Evolutionary conservation across 2,113 vertebrate species (phyloP).

Genomic region (Onychostoma macrolepis): DNA sequence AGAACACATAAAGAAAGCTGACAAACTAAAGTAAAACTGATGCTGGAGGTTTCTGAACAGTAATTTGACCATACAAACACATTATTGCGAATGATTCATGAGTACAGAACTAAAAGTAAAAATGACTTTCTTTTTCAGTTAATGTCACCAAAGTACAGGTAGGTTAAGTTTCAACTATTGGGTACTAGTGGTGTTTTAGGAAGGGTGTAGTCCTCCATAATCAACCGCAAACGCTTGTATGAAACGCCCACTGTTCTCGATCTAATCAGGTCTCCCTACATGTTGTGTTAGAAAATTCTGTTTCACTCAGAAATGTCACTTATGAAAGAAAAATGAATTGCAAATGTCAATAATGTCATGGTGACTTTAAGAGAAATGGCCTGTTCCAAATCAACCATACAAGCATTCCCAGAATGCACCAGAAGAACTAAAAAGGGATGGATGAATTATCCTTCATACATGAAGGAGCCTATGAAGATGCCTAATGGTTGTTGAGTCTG

Average conservation of each 20-base stretch:
- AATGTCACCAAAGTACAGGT: neutral
- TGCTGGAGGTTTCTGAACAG: neutral
- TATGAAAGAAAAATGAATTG: neutral
- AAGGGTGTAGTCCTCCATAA: neutral
- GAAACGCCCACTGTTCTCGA: neutral
- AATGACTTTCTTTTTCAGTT: neutral
- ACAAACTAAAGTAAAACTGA: neutral
- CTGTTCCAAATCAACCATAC: neutral
- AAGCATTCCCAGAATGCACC: constrained; percentile 19
- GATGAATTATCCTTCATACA: constrained; percentile 1
- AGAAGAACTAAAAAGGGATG: neutral
- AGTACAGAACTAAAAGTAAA: neutral
- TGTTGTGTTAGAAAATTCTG: neutral
- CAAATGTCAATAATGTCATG: neutral
- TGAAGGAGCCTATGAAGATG: neutral
- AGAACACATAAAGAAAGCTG: neutral
- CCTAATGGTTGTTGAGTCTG: neutral
- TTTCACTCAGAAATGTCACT: neutral
- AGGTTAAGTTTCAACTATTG: neutral
- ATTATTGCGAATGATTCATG: neutral
- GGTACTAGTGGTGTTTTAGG: neutral
- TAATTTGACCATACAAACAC: neutral
- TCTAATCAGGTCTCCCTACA: neutral
- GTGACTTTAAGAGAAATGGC: neutral
- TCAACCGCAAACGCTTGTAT: neutral